phyloP scores from a whole-genome alignment of 2,797 vertebrate species.

The Pangasius macronema region DNA sequence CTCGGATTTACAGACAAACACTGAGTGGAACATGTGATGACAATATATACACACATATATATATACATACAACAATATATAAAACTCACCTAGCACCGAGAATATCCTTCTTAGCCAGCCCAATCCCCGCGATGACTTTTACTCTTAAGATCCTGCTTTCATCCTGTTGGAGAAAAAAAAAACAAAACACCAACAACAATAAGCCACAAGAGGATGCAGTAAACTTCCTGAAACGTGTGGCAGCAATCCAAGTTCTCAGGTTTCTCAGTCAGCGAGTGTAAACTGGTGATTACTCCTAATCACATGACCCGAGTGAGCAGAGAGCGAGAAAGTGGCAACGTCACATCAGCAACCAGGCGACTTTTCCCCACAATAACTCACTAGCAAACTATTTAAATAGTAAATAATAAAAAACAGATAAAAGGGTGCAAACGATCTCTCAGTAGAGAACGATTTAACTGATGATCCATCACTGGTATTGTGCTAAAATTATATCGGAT shows the following conservation, averaged over 20 bases:
- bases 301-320: background rate
- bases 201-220: background rate
- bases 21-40: background rate
- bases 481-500: too few species aligned
- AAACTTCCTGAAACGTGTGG: background rate
- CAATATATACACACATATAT: too few species aligned
- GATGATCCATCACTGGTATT: too few species aligned
- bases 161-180: slow-evolving; percentile 71
- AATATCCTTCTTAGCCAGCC: slow-evolving; percentile 94
- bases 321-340: background rate
- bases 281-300: background rate
- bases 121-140: slow-evolving; percentile 88
- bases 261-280: background rate
- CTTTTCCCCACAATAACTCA: background rate
- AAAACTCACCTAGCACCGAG: slow-evolving; percentile 90
- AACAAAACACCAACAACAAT: background rate
- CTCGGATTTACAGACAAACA: background rate
- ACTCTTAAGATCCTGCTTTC: slow-evolving; percentile 84
- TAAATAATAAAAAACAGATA: too few species aligned
- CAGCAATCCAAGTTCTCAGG: background rate
- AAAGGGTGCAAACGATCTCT: too few species aligned
- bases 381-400: background rate
- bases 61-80: too few species aligned
- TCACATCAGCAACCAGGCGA: too few species aligned
- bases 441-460: too few species aligned